Percentiles rank a stretch among this genome's conserved stretches.
phyloP scores from a whole-genome alignment of 53 echinoderm and acorn worm species.

The Holothuria leucospilota region DNA sequence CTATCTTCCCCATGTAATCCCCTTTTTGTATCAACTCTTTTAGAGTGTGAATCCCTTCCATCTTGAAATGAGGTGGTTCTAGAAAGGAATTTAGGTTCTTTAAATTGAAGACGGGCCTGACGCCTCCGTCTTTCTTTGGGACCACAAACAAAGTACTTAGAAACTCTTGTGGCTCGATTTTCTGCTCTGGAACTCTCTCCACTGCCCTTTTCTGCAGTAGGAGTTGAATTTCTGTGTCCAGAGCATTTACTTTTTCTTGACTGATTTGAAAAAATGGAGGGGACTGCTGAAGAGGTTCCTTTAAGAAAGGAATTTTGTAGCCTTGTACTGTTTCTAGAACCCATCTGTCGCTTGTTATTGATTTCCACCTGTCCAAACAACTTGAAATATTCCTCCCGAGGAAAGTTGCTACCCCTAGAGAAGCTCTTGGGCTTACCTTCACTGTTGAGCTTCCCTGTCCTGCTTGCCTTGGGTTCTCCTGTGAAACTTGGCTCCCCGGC shows the following conservation, averaged over 20 bases:
- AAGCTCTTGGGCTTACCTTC: slow-evolving; percentile 4
- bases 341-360: neutral
- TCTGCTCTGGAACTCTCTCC: neutral
- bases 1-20: slow-evolving; percentile 14
- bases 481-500: slow-evolving; percentile 7
- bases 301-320: neutral
- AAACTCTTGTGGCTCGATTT: neutral
- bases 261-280: neutral
- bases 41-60: slow-evolving; percentile 28
- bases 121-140: slow-evolving; percentile 1
- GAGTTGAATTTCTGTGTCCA: slow-evolving; percentile 16
- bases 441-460: slow-evolving; percentile 6
- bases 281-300: neutral
- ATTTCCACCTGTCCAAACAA: neutral
- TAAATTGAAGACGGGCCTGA: slow-evolving; percentile 16
- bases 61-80: slow-evolving; percentile 13
- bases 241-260: neutral
- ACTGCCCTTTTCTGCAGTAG: slow-evolving; percentile 6
- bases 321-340: neutral
- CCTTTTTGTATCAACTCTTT: slow-evolving; percentile 18
- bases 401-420: neutral
- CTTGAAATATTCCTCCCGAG: neutral
- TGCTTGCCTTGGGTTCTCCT: neutral
- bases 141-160: slow-evolving; percentile 23
- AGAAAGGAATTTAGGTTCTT: neutral